Conservation (phyloP, 2,113 vertebrate species). For the Vimba vimba region DNA sequence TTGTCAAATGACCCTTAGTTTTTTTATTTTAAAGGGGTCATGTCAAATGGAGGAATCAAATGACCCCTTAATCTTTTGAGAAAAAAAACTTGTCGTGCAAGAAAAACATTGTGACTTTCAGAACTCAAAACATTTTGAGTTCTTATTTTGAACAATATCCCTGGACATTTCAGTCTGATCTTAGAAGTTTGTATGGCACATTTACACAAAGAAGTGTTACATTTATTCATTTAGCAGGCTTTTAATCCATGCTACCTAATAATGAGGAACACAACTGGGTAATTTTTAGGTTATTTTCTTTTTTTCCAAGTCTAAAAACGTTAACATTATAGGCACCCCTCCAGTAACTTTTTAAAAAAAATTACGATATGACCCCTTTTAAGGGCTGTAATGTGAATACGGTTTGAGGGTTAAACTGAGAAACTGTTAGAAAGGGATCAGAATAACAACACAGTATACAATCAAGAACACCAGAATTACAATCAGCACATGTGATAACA, state of each 20-base stretch:
- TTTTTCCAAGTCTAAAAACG: not conserved
- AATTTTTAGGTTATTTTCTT: no score
- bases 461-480: not conserved
- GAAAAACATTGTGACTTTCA: not conserved
- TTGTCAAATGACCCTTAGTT: not conserved
- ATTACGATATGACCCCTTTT: not conserved
- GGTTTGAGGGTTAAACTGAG: not conserved
- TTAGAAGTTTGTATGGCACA: not conserved
- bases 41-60: not conserved
- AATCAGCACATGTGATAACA: not conserved
- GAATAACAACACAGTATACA: not conserved
- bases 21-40: constrained; percentile 5
- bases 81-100: not conserved
- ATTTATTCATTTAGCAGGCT: no score
- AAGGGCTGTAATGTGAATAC: no score
- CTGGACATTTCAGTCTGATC: not conserved
- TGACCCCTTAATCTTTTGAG: not conserved
- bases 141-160: not conserved
- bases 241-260: no score
- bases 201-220: no score
- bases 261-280: no score
- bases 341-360: not conserved
- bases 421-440: not conserved
- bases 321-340: not conserved
- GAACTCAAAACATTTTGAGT: not conserved